Evolutionary conservation across 2,888 invertebrate genomes (phyloP).

Genomic region (Steinernema scapterisci): DNA sequence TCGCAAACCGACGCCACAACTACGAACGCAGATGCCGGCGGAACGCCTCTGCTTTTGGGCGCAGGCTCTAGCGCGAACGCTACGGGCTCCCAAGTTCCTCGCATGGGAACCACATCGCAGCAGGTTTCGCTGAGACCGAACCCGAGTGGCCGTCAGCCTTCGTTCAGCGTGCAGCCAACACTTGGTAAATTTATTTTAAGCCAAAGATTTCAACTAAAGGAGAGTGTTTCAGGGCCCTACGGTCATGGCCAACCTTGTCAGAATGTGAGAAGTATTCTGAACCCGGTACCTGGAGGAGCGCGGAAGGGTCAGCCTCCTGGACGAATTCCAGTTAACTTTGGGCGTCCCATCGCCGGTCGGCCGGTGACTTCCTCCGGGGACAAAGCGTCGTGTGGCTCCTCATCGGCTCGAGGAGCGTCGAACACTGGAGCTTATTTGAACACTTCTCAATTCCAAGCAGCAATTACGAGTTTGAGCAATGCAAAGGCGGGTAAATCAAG

Average conservation of each 20-base stretch:
- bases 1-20: conserved; percentile 39
- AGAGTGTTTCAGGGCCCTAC: neutral
- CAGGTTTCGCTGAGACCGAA: conserved; percentile 36
- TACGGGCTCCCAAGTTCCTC: neutral
- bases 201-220: neutral
- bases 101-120: conserved; percentile 1
- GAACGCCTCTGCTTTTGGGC: conserved; percentile 6
- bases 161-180: conserved; percentile 41
- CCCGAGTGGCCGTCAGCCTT: conserved; percentile 40
- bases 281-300: neutral
- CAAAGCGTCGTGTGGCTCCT: conserved; percentile 42
- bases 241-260: conserved; percentile 3
- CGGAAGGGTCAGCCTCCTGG: conserved; percentile 30
- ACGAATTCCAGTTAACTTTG: conserved; percentile 34
- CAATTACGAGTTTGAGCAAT: conserved; percentile 29
- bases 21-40: neutral
- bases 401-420: conserved; percentile 41
- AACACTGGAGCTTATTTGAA: neutral
- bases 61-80: neutral
- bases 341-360: conserved; percentile 15
- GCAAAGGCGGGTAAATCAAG: conserved; percentile 30
- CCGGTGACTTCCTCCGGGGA: neutral
- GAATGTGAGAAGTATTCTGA: conserved; percentile 1
- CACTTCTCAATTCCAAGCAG: conserved; percentile 28
- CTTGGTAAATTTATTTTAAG: neutral